Conservation (phyloP, 2,888 invertebrate genomes). For the Cistogaster globosa region DNA sequence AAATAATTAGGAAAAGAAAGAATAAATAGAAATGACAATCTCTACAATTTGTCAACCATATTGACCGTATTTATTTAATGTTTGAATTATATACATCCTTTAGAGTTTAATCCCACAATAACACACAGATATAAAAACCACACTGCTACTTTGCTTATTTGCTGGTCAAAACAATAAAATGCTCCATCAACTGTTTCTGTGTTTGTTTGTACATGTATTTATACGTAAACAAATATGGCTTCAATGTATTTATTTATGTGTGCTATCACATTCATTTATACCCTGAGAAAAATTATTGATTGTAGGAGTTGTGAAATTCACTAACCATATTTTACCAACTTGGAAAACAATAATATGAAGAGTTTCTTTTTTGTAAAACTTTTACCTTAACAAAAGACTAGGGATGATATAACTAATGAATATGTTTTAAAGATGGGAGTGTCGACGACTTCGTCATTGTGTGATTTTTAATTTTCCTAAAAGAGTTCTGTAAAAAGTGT, state of each 20-base stretch:
- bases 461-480: too few species aligned
- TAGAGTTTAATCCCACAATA: slow-evolving; percentile 14
- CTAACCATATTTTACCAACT: too few species aligned
- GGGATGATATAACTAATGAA: too few species aligned
- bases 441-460: too few species aligned
- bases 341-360: too few species aligned
- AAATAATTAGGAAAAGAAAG: slow-evolving; percentile 1
- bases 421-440: too few species aligned
- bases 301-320: too few species aligned
- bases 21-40: slow-evolving; percentile 34
- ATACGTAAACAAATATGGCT: not conserved
- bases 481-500: too few species aligned
- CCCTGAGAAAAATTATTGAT: not conserved
- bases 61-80: slow-evolving; percentile 74
- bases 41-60: slow-evolving; percentile 80
- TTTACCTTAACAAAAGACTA: too few species aligned
- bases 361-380: too few species aligned
- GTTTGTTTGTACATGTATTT: slow-evolving; percentile 1
- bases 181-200: slow-evolving; percentile 39
- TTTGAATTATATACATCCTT: slow-evolving; percentile 59
- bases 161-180: slow-evolving; percentile 65
- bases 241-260: not conserved
- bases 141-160: slow-evolving; percentile 43
- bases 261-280: not conserved
- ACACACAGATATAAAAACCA: not conserved